A percentile compares a stretch with the other conserved stretches of the same genome.
These are phyloP conservation scores for Panulirus ornatus DNA, from an alignment of 1,140 invertebrate species.

Conservation along the genomic window DNA sequence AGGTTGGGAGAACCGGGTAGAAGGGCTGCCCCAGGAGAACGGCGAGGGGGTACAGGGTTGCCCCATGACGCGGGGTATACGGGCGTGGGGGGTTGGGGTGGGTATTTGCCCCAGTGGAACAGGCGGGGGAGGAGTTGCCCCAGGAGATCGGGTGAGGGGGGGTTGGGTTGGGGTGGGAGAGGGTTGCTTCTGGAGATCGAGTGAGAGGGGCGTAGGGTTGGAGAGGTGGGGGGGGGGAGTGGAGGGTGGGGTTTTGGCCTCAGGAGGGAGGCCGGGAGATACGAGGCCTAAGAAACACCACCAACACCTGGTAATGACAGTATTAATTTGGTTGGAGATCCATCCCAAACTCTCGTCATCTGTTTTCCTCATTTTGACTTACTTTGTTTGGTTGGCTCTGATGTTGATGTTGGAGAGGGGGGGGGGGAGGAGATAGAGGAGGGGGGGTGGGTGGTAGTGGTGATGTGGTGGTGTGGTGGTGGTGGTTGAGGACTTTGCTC, in stretches of 20 bases:
- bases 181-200: neutral
- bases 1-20: no score
- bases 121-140: no score
- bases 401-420: neutral
- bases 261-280: slow-evolving; percentile 1
- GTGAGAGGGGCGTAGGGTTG: neutral
- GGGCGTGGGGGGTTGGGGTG: neutral
- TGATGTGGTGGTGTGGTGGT: neutral
- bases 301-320: slow-evolving; percentile 57
- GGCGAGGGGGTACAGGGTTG: no score
- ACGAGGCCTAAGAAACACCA: no score
- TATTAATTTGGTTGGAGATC: slow-evolving; percentile 61
- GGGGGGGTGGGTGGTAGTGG: neutral
- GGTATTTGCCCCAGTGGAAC: no score
- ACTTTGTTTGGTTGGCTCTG: slow-evolving; percentile 30
- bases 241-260: neutral
- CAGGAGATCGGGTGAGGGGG: neutral
- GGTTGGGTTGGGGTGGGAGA: neutral
- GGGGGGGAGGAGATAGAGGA: neutral
- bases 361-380: slow-evolving; percentile 47
- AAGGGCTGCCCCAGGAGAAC: no score
- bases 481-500: neutral
- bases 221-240: neutral
- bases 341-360: slow-evolving; percentile 47
- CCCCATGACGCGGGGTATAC: neutral